phyloP scores from a whole-genome alignment of 2,888 invertebrate genomes.

The Quadriops clusia region DNA sequence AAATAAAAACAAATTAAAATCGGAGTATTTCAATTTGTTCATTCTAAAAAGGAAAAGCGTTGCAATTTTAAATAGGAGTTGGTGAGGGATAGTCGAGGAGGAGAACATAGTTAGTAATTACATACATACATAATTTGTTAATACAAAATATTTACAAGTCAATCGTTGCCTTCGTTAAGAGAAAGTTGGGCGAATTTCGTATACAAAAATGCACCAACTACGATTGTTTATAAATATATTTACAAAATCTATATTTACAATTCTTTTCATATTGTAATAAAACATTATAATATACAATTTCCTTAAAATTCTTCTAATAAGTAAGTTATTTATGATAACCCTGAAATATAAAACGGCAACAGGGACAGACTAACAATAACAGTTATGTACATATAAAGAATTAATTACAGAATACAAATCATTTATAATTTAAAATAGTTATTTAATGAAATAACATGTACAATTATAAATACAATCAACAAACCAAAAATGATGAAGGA shows the following conservation, averaged over 20 bases:
- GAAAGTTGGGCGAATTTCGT: no score
- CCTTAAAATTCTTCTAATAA: constrained; percentile 28
- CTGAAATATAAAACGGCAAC: constrained; percentile 26
- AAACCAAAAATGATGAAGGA: constrained; percentile 13
- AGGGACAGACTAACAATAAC: constrained; percentile 32
- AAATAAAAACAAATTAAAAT: no score
- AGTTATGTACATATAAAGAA: constrained; percentile 33
- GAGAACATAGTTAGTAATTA: no score
- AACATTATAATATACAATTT: constrained; percentile 33
- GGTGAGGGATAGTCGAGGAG: no score
- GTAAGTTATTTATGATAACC: constrained; percentile 22
- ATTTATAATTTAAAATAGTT: constrained; percentile 8
- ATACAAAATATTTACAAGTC: no score
- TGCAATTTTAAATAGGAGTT: no score
- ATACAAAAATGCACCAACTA: no score
- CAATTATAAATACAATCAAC: constrained; percentile 14
- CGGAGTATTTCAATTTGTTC: no score
- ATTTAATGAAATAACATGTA: constrained; percentile 14
- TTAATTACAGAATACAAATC: constrained; percentile 26
- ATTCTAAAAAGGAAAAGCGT: no score
- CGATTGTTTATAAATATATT: constrained; percentile 34
- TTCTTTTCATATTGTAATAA: constrained; percentile 31
- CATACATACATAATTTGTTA: no score
- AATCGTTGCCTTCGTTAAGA: no score
- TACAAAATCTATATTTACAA: constrained; percentile 35